Evolutionary conservation across 2,113 vertebrate genomes (phyloP), one percentile per base, ranked within the genome.

Genomic region (Oryzias woworae): DNA sequence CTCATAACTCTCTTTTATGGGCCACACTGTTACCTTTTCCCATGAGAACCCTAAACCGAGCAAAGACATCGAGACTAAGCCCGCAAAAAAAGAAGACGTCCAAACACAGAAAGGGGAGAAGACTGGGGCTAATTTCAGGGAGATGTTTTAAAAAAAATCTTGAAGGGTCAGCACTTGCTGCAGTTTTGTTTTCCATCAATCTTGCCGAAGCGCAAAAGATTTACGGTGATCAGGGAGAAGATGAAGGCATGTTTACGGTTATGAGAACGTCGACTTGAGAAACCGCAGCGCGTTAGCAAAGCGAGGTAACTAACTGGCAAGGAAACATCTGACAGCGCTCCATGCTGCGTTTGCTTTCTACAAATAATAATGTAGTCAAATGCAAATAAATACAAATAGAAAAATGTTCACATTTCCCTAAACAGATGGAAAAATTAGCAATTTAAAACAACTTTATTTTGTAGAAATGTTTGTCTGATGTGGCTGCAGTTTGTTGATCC

Each of bases 1-100:
- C 82, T 84, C 88, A 77, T 90, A 86, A 90, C 69, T 90, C 87
- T 83, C 22, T 84, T 88, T 88, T 87, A 90, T 87, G 55, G 75
- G 65, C 78, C 80, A 78, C 75, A 74, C 79, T 71, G 75, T 85
- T 87, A 77, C 82, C 65, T 80, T 77, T 87, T 88, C 84, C 87
- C 88, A 86, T 17, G 84, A 87, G 85, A 88, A 84, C 62, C 47
- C 63, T 68, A 61, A 85, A 86, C 75, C 62, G 53, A 23, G 53
- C 22, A 18, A 18, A 62, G 24, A 49, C 13, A 14, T 50, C 4
- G 14, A 66, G 31, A 53, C n/a, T 1, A 2, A 47, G 52, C 51
- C 41, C 23, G 60, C 55, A 46, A 50, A 77, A 28, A 20, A 20
- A 68, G 60, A 62, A 23, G 4, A 20, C 36, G 20, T 58, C 26